Conservation (phyloP, 2,797 vertebrate species). For the Thalassophryne amazonica region DNA sequence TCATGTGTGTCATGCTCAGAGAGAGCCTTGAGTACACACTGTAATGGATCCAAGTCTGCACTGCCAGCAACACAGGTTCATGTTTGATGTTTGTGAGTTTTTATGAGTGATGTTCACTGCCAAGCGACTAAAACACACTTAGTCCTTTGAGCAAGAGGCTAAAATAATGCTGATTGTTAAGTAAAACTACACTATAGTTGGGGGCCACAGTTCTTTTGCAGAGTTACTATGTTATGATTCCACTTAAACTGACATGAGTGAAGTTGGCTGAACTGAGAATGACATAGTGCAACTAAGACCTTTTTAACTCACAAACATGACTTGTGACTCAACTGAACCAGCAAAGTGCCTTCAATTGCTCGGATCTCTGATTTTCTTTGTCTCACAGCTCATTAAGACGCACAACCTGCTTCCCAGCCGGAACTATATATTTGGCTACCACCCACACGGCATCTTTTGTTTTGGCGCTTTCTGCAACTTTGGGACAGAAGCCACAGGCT, state of each 20-base stretch:
- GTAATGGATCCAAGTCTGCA: slow-evolving; percentile 10
- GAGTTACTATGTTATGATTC: slow-evolving; percentile 36
- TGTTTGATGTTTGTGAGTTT: too few species aligned
- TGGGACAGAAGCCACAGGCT: slow-evolving; percentile 92
- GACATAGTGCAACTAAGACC: slow-evolving; percentile 30
- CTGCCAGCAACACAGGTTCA: slow-evolving; percentile 4
- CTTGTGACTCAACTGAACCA: not conserved
- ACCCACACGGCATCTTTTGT: slow-evolving; percentile 95
- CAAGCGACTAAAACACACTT: too few species aligned
- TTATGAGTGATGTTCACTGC: too few species aligned
- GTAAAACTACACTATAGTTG: not conserved
- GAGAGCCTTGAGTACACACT: slow-evolving; percentile 41
- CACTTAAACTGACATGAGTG: slow-evolving; percentile 3
- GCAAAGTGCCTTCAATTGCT: not conserved
- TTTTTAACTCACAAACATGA: too few species aligned
- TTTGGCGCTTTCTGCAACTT: slow-evolving; percentile 98
- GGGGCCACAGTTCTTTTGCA: not conserved
- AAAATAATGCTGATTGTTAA: slow-evolving; percentile 1
- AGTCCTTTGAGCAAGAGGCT: too few species aligned
- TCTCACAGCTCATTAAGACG: slow-evolving; percentile 91
- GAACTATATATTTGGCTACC: slow-evolving; percentile 97
- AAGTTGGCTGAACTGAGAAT: slow-evolving; percentile 24
- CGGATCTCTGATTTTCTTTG: too few species aligned
- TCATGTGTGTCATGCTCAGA: slow-evolving; percentile 48
- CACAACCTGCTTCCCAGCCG: slow-evolving; percentile 89